phyloP scores from a whole-genome alignment of 2,888 invertebrate species.

The Portevinia maculata region DNA sequence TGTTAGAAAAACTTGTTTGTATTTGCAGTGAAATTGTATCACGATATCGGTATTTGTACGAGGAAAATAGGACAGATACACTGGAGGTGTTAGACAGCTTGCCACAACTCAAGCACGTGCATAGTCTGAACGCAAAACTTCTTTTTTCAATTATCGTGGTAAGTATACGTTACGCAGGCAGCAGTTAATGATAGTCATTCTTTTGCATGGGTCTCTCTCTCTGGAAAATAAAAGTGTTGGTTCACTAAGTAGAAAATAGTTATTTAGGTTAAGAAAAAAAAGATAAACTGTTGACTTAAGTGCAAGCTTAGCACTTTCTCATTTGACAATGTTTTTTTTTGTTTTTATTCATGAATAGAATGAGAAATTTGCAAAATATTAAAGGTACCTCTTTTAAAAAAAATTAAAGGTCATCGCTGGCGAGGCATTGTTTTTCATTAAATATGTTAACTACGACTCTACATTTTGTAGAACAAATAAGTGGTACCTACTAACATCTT shows the following conservation, averaged over 20 bases:
- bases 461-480: too few species aligned
- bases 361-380: neutral
- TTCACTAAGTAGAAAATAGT: conserved; percentile 31
- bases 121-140: conserved; percentile 96
- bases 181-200: conserved; percentile 34
- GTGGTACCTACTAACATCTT: too few species aligned
- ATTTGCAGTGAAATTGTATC: conserved; percentile 88
- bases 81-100: conserved; percentile 93
- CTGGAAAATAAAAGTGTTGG: neutral
- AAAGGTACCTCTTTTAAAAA: too few species aligned
- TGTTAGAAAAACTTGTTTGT: conserved; percentile 16
- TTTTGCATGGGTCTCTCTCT: conserved; percentile 48
- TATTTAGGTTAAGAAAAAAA: conserved; percentile 18
- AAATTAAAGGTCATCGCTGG: too few species aligned
- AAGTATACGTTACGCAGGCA: conserved; percentile 82
- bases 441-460: too few species aligned
- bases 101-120: conserved; percentile 91
- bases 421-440: too few species aligned
- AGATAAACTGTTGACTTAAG: conserved; percentile 5
- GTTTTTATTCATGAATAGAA: neutral
- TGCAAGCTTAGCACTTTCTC: conserved; percentile 13
- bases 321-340: neutral
- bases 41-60: conserved; percentile 93
- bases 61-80: conserved; percentile 92
- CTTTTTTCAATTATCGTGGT: conserved; percentile 98